Percentiles rank a stretch among this genome's conserved stretches.
Conservation (phyloP, 2,888 invertebrate genomes). For the Pimpla rufipes region DNA sequence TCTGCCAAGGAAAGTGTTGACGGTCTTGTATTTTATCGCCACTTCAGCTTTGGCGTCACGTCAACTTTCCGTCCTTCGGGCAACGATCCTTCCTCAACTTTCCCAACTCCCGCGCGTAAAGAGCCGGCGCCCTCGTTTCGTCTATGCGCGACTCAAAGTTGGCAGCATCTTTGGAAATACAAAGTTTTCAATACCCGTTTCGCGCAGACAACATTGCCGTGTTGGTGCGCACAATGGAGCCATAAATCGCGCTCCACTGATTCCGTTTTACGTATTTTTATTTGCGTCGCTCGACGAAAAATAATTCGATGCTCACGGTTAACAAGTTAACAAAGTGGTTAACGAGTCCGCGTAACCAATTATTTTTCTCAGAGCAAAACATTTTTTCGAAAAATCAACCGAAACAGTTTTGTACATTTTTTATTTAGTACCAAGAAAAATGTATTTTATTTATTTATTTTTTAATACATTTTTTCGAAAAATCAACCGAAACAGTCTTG, state of each 20-base stretch:
- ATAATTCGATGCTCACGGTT: too few species aligned
- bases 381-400: too few species aligned
- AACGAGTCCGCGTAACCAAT: too few species aligned
- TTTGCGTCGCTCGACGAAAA: too few species aligned
- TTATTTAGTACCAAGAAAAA: too few species aligned
- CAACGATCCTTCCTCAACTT: not conserved
- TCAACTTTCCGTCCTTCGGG: not conserved
- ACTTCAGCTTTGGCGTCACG: slow-evolving; percentile 40
- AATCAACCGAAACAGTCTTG: too few species aligned
- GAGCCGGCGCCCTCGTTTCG: not conserved
- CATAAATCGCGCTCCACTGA: not conserved
- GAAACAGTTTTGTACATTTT: too few species aligned
- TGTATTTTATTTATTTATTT: too few species aligned
- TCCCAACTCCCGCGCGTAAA: not conserved
- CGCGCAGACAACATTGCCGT: not conserved
- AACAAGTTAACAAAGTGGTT: too few species aligned
- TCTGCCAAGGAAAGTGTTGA: slow-evolving; percentile 13
- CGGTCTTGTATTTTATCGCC: slow-evolving; percentile 52
- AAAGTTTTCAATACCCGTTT: not conserved
- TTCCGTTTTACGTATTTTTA: too few species aligned
- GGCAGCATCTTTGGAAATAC: not conserved
- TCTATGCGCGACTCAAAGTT: not conserved
- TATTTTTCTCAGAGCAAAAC: too few species aligned
- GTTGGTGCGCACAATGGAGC: not conserved
- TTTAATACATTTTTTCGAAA: too few species aligned